These are phyloP conservation scores for Phlogophora meticulosa DNA, from an alignment of 2,888 invertebrate genomes.

Conservation along the genomic window DNA sequence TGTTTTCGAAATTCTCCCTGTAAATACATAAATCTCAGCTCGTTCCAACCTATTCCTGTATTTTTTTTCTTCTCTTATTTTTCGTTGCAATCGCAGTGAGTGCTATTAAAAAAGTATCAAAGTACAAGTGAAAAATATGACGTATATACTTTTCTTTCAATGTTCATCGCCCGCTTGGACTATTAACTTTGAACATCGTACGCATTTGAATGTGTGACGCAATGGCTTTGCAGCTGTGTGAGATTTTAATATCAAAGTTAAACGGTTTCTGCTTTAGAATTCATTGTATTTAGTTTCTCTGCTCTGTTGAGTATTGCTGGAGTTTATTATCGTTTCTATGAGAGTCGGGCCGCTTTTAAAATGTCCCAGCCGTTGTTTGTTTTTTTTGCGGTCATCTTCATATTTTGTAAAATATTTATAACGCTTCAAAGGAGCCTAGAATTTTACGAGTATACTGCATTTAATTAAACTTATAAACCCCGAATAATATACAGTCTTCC, in stretches of 20 bases:
- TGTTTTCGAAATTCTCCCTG: slow-evolving; percentile 57
- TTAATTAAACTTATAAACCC: neutral
- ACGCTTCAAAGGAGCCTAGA: neutral
- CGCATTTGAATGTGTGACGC: slow-evolving; percentile 29
- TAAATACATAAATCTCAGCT: slow-evolving; percentile 63
- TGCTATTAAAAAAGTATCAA: slow-evolving; percentile 50
- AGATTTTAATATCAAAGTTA: slow-evolving; percentile 47
- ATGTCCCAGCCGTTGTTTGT: too few relatives aligned
- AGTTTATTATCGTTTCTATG: slow-evolving; percentile 9
- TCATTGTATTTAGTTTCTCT: slow-evolving; percentile 33
- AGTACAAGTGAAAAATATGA: slow-evolving; percentile 47
- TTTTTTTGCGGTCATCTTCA: too few relatives aligned
- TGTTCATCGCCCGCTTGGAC: slow-evolving; percentile 36
- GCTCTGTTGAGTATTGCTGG: neutral
- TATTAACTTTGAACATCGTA: slow-evolving; percentile 31
- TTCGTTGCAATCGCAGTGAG: slow-evolving; percentile 53
- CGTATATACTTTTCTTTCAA: slow-evolving; percentile 38
- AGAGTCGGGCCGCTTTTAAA: slow-evolving; percentile 20
- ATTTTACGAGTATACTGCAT: neutral
- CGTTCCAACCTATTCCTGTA: slow-evolving; percentile 38
- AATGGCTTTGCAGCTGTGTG: slow-evolving; percentile 20
- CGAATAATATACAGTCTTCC: too few relatives aligned
- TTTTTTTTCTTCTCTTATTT: slow-evolving; percentile 47
- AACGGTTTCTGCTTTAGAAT: slow-evolving; percentile 34
- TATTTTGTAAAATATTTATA: neutral